phyloP scores from a whole-genome alignment of 1,140 invertebrate species.

The Cotesia chilonis region DNA sequence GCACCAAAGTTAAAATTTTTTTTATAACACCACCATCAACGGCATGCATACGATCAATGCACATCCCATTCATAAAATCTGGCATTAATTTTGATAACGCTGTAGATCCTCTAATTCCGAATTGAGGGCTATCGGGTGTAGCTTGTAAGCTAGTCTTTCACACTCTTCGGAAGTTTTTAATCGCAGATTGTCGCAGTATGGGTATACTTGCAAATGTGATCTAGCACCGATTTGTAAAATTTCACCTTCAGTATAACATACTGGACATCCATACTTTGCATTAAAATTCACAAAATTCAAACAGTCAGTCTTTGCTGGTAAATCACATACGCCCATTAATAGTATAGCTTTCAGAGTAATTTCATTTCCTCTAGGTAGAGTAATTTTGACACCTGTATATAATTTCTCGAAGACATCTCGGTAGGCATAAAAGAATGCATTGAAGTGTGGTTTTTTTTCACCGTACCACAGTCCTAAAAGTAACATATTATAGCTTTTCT shows the following conservation, averaged over 20 bases:
- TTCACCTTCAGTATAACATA: conserved; percentile 30
- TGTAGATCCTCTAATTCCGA: conserved; percentile 32
- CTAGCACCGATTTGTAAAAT: conserved; percentile 12
- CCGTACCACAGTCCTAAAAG: conserved; percentile 42
- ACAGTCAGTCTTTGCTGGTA: conserved; percentile 32
- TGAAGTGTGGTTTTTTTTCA: conserved; percentile 37
- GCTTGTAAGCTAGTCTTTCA: not conserved
- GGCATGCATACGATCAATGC: conserved; percentile 39
- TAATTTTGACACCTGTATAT: conserved; percentile 19
- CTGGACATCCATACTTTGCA: conserved; percentile 34
- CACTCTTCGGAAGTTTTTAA: conserved; percentile 25
- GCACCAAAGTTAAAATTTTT: conserved; percentile 35
- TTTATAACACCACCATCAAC: conserved; percentile 39
- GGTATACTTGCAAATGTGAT: conserved; percentile 27
- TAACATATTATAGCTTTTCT: conserved; percentile 42
- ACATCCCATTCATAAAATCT: conserved; percentile 38
- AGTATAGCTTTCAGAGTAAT: conserved; percentile 28
- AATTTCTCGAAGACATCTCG: conserved; percentile 10
- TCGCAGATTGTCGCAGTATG: conserved; percentile 1
- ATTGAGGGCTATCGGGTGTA: conserved; percentile 17
- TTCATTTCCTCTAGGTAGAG: not conserved
- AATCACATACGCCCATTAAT: conserved; percentile 28
- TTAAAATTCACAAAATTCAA: conserved; percentile 39
- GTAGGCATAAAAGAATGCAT: not conserved
- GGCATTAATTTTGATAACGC: conserved; percentile 41